Evolutionary conservation across 2,113 vertebrate genomes (phyloP).

Genomic region (Lepus europaeus): DNA sequence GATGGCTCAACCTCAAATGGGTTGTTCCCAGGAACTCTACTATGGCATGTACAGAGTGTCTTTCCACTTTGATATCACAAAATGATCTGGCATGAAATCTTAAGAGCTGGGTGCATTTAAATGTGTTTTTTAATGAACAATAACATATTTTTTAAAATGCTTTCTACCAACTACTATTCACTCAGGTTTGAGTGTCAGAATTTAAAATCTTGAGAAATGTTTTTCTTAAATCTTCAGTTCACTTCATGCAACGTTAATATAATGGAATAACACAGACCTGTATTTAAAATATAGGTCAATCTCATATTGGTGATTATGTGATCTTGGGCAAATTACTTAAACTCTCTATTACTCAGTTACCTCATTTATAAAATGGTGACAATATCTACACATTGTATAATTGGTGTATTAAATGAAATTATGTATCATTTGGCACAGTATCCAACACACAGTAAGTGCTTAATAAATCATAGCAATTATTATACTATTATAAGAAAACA

Average conservation of each 20-base stretch:
- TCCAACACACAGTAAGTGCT: constrained; percentile 38
- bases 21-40: constrained; percentile 57
- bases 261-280: constrained; percentile 17
- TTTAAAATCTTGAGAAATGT: constrained; percentile 38
- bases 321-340: constrained; percentile 52
- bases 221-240: constrained; percentile 34
- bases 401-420: constrained; percentile 59
- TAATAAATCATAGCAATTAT: constrained; percentile 53
- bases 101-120: constrained; percentile 25
- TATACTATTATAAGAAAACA: constrained; percentile 58
- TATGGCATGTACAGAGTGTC: not conserved
- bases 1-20: constrained; percentile 58
- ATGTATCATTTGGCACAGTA: constrained; percentile 38
- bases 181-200: constrained; percentile 55
- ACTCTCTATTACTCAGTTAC: constrained; percentile 51
- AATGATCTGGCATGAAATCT: constrained; percentile 39
- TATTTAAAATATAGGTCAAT: constrained; percentile 55
- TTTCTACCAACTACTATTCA: constrained; percentile 58
- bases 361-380: constrained; percentile 40
- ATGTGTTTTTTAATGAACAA: constrained; percentile 53
- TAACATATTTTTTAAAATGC: not conserved
- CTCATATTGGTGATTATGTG: not conserved
- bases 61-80: constrained; percentile 52
- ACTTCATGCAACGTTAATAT: constrained; percentile 59
- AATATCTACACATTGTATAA: constrained; percentile 61